These are phyloP conservation scores for Austrolebias charrua DNA, from an alignment of 2,797 vertebrate species.

Conservation along the genomic window DNA sequence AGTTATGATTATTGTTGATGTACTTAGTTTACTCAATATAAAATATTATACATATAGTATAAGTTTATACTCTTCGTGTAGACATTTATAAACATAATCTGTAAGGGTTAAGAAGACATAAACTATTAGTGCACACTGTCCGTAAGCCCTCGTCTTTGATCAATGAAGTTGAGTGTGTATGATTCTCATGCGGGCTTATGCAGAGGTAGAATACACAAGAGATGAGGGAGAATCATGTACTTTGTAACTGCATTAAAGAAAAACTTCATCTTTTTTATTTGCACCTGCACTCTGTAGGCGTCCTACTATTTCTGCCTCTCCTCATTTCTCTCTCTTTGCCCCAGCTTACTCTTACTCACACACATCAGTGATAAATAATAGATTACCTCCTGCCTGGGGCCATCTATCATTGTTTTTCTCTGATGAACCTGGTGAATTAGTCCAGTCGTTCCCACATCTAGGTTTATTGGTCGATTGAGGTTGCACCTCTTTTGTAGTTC, in stretches of 20 bases:
- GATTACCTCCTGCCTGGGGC: slow-evolving; percentile 53
- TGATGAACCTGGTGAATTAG: slow-evolving; percentile 49
- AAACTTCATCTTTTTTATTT: slow-evolving; percentile 12
- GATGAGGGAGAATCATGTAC: slow-evolving; percentile 19
- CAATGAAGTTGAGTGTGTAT: slow-evolving; percentile 13
- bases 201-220: slow-evolving; percentile 19
- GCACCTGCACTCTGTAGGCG: slow-evolving; percentile 3
- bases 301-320: slow-evolving; percentile 25
- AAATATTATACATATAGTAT: too few relatives aligned
- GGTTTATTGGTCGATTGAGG: slow-evolving; percentile 47
- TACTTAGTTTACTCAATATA: too few relatives aligned
- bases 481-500: slow-evolving; percentile 19
- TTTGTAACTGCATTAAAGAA: slow-evolving; percentile 8
- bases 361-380: slow-evolving; percentile 58
- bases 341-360: slow-evolving; percentile 40
- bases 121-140: slow-evolving; percentile 1
- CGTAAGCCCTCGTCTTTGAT: slow-evolving; percentile 5
- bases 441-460: slow-evolving; percentile 13
- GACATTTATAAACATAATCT: too few relatives aligned
- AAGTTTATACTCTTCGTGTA: too few relatives aligned
- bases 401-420: slow-evolving; percentile 62
- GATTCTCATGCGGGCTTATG: slow-evolving; percentile 3
- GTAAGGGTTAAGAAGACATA: neutral
- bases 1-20: too few relatives aligned
- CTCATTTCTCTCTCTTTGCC: slow-evolving; percentile 42